These are phyloP conservation scores for Psettodes erumei DNA, from an alignment of 2,113 vertebrate species.

Conservation along the genomic window DNA sequence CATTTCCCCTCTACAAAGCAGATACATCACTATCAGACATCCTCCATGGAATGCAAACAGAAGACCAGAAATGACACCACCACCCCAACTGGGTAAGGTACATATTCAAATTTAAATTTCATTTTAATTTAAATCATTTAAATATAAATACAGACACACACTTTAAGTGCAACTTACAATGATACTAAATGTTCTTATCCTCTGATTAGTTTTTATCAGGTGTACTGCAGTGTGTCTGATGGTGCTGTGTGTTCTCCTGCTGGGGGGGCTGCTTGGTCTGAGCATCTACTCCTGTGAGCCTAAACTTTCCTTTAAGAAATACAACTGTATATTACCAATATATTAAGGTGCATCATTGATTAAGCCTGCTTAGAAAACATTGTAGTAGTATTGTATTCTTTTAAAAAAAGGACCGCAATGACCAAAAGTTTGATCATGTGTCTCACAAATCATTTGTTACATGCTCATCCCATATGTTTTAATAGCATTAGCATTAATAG, in stretches of 20 bases:
- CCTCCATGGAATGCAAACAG: not conserved
- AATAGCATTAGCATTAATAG: not conserved
- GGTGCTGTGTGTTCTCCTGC: conserved; percentile 21
- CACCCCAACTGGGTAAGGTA: conserved; percentile 2
- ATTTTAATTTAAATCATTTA: no score
- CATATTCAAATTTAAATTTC: not conserved
- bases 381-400: no score
- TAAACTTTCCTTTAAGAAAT: not conserved
- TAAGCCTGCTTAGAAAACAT: not conserved
- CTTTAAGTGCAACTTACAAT: no score
- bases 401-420: no score
- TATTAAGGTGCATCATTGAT: not conserved
- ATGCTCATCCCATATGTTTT: not conserved
- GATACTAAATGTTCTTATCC: no score
- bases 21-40: conserved; percentile 23
- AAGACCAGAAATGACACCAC: no score
- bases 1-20: not conserved
- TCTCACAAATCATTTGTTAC: no score
- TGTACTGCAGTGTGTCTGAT: not conserved
- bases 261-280: not conserved
- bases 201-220: conserved; percentile 17
- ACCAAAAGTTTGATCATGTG: no score
- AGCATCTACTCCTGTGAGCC: conserved; percentile 12
- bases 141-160: not conserved
- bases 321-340: no score